A percentile compares a stretch with the other conserved stretches of the same genome.
Evolutionary conservation across 1,140 invertebrate genomes (phyloP).

Genomic region (Ceratosolen fusciceps): DNA sequence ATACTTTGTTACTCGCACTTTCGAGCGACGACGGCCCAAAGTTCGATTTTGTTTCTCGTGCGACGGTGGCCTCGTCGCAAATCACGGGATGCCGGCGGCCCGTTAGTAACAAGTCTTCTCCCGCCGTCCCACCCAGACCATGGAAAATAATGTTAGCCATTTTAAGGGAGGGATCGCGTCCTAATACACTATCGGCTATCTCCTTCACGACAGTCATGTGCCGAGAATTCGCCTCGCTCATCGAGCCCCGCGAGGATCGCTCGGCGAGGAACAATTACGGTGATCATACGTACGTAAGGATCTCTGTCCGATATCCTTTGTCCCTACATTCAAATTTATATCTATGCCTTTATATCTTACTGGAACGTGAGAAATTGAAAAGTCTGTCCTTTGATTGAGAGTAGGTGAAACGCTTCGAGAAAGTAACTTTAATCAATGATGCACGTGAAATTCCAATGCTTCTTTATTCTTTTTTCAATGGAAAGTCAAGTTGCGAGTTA

Average conservation of each 20-base stretch:
- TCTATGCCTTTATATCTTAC: background rate
- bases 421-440: background rate
- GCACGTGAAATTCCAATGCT: background rate
- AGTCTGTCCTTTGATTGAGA: background rate
- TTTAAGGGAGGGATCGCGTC: constrained; percentile 10
- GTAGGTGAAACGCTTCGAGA: background rate
- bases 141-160: constrained; percentile 8
- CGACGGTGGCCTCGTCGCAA: background rate
- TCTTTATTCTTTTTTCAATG: background rate
- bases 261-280: background rate
- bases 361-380: constrained; percentile 16
- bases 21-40: constrained; percentile 50
- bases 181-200: background rate
- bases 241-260: too few species aligned
- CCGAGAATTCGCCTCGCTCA: background rate
- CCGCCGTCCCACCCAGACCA: background rate
- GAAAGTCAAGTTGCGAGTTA: too few species aligned
- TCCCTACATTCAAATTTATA: background rate
- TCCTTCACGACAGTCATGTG: background rate
- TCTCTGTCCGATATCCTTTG: background rate
- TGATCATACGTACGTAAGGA: background rate
- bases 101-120: background rate
- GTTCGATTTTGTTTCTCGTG: background rate
- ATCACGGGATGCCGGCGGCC: background rate
- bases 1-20: constrained; percentile 65